Evolutionary conservation across 2,888 invertebrate species (phyloP).

Genomic region (Metellina segmentata): DNA sequence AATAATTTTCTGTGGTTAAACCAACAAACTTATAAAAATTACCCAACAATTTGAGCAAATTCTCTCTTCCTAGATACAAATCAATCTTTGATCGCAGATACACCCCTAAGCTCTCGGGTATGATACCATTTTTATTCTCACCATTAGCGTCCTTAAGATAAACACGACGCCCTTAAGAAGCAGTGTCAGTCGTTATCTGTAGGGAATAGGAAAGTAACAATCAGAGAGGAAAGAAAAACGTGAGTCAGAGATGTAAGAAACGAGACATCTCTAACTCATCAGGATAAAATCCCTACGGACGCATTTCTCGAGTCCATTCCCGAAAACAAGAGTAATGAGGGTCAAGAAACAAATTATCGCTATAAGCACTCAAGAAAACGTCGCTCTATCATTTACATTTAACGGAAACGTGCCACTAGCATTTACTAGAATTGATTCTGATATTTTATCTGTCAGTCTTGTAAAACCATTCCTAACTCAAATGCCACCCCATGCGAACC

Average conservation of each 20-base stretch:
- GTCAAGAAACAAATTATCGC: too few species aligned
- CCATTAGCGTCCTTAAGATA: constrained; percentile 39
- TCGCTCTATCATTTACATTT: too few species aligned
- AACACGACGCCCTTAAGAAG: not conserved
- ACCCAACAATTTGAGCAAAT: too few species aligned
- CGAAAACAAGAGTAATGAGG: too few species aligned
- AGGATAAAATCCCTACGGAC: constrained; percentile 8
- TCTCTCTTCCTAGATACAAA: not conserved
- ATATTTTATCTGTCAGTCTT: too few species aligned
- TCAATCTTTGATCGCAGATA: constrained; percentile 29
- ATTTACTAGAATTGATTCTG: too few species aligned
- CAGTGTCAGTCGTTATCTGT: constrained; percentile 17
- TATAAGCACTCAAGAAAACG: too few species aligned
- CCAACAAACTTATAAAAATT: too few species aligned
- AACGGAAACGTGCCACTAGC: too few species aligned
- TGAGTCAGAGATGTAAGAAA: not conserved
- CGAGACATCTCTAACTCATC: not conserved
- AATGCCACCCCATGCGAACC: too few species aligned
- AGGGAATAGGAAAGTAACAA: not conserved
- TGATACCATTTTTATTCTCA: not conserved
- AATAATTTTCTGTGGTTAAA: too few species aligned
- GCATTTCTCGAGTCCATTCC: not conserved
- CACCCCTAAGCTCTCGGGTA: not conserved
- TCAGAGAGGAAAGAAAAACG: not conserved
- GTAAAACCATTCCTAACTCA: too few species aligned